These are phyloP conservation scores for Sceloporus undulatus DNA, from an alignment of 2,113 vertebrate species.

Conservation along the genomic window DNA sequence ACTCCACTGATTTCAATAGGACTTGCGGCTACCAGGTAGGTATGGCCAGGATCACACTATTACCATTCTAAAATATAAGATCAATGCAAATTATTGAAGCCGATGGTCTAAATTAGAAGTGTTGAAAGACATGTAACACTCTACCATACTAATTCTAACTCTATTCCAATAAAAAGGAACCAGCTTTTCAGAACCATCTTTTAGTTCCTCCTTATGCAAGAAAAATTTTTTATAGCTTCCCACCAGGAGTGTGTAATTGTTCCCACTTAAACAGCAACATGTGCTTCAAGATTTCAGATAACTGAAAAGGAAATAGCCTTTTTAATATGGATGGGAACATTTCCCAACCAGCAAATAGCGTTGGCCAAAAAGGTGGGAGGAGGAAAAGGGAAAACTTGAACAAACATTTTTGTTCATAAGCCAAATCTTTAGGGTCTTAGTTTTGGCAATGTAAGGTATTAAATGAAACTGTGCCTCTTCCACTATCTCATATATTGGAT, in stretches of 20 bases:
- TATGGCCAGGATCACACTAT: not conserved
- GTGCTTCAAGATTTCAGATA: conserved; percentile 48
- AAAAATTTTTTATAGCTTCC: conserved; percentile 24
- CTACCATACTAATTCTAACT: not conserved
- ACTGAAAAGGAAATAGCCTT: conserved; percentile 59
- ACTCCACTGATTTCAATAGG: not conserved
- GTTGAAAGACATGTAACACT: not conserved
- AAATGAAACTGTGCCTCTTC: not conserved
- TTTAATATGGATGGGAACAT: conserved; percentile 55
- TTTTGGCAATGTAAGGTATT: not conserved
- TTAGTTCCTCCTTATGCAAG: conserved; percentile 49
- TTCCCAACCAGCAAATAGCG: conserved; percentile 16
- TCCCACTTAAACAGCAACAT: conserved; percentile 52
- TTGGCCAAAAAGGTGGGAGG: not conserved
- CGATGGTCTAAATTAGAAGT: not conserved
- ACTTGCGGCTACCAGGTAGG: too few species aligned
- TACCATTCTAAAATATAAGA: not conserved
- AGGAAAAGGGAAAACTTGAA: not conserved
- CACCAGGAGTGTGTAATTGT: conserved; percentile 42
- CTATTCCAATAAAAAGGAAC: not conserved
- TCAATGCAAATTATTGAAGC: not conserved
- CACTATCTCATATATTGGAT: not conserved
- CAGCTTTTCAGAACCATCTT: conserved; percentile 43
- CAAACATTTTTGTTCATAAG: conserved; percentile 43
- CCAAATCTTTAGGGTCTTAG: conserved; percentile 14